These are phyloP conservation scores for Cromileptes altivelis DNA, from an alignment of 2,113 vertebrate genomes.

Conservation along the genomic window DNA sequence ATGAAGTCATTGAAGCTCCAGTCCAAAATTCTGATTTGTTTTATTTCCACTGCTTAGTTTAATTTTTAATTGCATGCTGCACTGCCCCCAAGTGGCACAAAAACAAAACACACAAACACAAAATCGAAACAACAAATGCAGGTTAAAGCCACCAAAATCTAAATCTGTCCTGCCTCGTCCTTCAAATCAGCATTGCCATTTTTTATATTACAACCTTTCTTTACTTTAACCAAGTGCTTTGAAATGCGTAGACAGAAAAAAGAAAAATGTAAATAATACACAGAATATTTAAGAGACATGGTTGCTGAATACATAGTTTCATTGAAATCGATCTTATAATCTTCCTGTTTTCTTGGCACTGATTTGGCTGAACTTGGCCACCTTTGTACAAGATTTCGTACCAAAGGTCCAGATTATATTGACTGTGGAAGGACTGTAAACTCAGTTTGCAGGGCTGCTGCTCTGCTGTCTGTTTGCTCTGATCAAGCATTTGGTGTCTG, in stretches of 20 bases:
- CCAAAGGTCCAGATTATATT: background rate
- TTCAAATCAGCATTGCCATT: background rate
- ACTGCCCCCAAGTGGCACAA: background rate
- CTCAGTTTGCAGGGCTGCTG: background rate
- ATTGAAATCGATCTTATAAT: background rate
- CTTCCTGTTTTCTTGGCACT: background rate
- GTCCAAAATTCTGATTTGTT: no score
- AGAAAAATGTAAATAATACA: background rate
- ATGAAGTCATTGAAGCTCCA: no score
- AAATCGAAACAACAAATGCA: background rate
- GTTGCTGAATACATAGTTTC: background rate
- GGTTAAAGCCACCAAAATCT: background rate
- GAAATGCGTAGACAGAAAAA: background rate
- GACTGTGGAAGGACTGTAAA: constrained; percentile 23
- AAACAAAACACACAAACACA: no score
- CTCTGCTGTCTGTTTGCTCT: constrained; percentile 52
- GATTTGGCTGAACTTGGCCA: background rate
- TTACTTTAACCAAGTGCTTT: background rate
- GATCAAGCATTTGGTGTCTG: constrained; percentile 4
- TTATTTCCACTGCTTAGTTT: no score
- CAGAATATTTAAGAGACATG: background rate
- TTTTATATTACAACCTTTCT: background rate
- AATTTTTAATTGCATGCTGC: background rate
- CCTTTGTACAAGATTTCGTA: background rate
- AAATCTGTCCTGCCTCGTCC: background rate